Percentiles rank a stretch among this genome's conserved stretches.
phyloP scores from a whole-genome alignment of 2,888 invertebrate genomes.

The Drosophila barbarae region DNA sequence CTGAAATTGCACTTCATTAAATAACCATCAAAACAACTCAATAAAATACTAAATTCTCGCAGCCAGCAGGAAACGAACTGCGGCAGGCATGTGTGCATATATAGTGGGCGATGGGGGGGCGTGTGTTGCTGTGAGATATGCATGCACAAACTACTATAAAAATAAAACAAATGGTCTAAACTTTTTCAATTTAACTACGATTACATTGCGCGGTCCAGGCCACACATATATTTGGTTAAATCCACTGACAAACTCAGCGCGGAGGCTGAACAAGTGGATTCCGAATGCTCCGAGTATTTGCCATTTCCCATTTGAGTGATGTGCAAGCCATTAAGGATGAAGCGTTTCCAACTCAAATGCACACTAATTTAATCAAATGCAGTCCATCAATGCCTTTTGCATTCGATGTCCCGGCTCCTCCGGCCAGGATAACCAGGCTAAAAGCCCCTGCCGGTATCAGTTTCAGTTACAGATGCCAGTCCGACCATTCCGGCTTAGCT shows the following conservation, averaged over 20 bases:
- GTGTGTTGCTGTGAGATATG: constrained; percentile 1
- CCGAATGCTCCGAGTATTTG: constrained; percentile 15
- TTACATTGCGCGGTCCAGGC: constrained; percentile 52
- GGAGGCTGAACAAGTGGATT: constrained; percentile 16
- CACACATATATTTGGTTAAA: constrained; percentile 40
- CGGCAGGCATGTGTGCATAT: constrained; percentile 31
- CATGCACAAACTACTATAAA: constrained; percentile 43
- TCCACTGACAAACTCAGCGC: constrained; percentile 35
- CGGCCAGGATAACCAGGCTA: constrained; percentile 16
- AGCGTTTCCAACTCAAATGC: constrained; percentile 45
- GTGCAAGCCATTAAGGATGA: constrained; percentile 34
- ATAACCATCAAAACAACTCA: constrained; percentile 73
- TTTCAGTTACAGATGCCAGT: constrained; percentile 8
- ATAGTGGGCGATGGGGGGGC: constrained; percentile 1
- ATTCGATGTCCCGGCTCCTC: constrained; percentile 8
- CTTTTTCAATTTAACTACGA: constrained; percentile 68
- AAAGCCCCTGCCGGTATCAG: constrained; percentile 26
- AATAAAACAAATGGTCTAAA: constrained; percentile 59
- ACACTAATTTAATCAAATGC: constrained; percentile 62
- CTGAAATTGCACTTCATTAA: constrained; percentile 72
- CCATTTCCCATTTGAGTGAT: constrained; percentile 34
- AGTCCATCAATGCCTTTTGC: constrained; percentile 55
- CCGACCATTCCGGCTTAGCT: not conserved
- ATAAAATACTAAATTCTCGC: constrained; percentile 67
- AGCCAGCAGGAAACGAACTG: constrained; percentile 48